Percentiles rank a stretch among this genome's conserved stretches.
These are phyloP conservation scores for Thalassaphorura encarpata DNA, from an alignment of 1,140 invertebrate genomes.

Conservation along the genomic window DNA sequence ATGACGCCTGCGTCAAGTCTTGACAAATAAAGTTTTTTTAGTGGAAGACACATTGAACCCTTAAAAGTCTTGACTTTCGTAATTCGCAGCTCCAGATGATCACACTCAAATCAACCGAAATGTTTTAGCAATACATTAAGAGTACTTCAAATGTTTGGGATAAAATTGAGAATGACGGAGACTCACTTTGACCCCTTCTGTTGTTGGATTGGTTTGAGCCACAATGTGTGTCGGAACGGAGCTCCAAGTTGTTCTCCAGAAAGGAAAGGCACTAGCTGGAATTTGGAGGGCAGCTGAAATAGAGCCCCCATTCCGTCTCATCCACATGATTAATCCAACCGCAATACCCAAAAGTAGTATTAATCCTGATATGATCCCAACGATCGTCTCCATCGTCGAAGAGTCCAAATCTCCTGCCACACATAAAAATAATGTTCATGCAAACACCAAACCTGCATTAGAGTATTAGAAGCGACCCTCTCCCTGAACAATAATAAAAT, in stretches of 20 bases:
- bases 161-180: no score
- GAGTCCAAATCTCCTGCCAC: conserved; percentile 26
- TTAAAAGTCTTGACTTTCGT: no score
- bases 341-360: conserved; percentile 26
- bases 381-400: conserved; percentile 32
- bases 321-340: conserved; percentile 26
- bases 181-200: conserved; percentile 31
- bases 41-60: no score
- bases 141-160: no score
- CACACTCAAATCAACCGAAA: no score
- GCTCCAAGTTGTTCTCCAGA: conserved; percentile 25
- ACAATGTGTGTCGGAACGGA: conserved; percentile 32
- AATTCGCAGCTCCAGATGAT: no score
- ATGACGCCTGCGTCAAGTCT: no score
- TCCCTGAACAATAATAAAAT: no score
- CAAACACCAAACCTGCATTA: no score
- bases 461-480: no score
- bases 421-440: neutral
- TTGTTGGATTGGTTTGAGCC: conserved; percentile 23
- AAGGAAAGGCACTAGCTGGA: conserved; percentile 18
- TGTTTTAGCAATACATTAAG: no score
- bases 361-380: conserved; percentile 30
- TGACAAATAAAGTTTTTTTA: no score
- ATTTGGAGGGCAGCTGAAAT: conserved; percentile 25
- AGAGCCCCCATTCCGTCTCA: conserved; percentile 23